Evolutionary conservation across 1,140 invertebrate species (phyloP).

Genomic region (Heliconius eleuchia): DNA sequence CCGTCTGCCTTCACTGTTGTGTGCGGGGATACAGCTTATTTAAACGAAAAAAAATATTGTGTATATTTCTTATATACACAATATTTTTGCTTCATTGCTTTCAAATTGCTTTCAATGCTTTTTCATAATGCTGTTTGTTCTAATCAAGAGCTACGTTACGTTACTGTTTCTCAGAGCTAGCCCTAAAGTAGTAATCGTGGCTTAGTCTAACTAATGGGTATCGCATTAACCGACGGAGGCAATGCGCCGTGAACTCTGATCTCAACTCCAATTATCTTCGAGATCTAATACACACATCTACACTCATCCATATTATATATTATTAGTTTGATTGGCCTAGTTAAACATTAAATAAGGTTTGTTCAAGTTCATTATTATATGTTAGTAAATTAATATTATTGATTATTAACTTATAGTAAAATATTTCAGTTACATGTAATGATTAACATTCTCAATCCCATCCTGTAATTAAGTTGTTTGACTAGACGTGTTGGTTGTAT

Average conservation of each 20-base stretch:
- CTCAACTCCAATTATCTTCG: constrained; percentile 22
- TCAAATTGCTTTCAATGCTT: no score
- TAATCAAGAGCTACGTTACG: not conserved
- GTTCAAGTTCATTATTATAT: not conserved
- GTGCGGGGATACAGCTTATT: no score
- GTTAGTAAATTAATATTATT: not conserved
- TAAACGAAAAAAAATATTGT: no score
- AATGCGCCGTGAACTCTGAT: constrained; percentile 29
- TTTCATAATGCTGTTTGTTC: no score
- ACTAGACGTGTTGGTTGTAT: no score
- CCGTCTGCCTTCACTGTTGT: no score
- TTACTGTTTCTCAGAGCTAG: constrained; percentile 11
- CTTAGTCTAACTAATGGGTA: constrained; percentile 30
- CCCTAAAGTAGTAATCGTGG: constrained; percentile 18
- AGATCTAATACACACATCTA: constrained; percentile 5
- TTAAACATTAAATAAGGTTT: not conserved
- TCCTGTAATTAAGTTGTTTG: not conserved
- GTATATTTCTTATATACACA: no score
- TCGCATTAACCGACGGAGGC: constrained; percentile 27
- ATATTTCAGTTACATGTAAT: not conserved
- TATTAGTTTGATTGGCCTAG: constrained; percentile 1
- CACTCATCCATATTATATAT: not conserved
- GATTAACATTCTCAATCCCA: not conserved
- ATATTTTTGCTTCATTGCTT: no score
- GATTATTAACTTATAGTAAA: not conserved